Evolutionary conservation across 2,113 vertebrate species (phyloP), one percentile per base, ranked within the genome.

Genomic region (Pionites leucogaster): DNA sequence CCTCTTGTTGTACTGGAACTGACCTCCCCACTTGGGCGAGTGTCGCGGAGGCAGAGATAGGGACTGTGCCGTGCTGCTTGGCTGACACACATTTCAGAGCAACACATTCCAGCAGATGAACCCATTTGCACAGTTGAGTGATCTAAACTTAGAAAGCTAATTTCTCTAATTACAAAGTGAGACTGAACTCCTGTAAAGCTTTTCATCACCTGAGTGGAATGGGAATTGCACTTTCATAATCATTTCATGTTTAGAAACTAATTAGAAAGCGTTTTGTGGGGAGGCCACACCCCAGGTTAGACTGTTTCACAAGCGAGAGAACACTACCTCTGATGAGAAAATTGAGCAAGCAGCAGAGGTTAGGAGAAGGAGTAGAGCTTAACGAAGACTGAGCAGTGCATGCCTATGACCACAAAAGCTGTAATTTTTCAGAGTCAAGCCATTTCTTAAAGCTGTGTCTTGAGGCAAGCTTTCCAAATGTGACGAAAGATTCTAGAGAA

Each of bases 111-210:
- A 89, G 46, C 87, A 89, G 96, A 97, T 95, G 91, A 92, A 86
- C 89, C 91, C 95, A 94, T 98, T 96, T 97, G 96, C 97, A 96
- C 93, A 97, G 91, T 52, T 88, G 95, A 96, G 77, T 96, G 93
- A 97, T 97, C 97, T 97, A 98, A 98, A 98, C 95, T 90, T 94
- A 97, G 95, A 93, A 93, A 96, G 97, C 93, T 97, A 96, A 97
- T 98, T 98, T 98, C 95, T 98, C 37, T 97, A 96, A 98, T 97
- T 98, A 96, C 93, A 82, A 97, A 98, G 90, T 98, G 97, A 95
- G 96, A 97, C 93, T 98, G 97, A 98, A 72, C 84, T 96, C 90
- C 88, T 94, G 88, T 91, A 96, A 96, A 95, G 79, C 93, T 97
- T 98, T 98, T 97, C 93, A 96, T 97, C 95, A 82, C 96, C 96